phyloP scores from a whole-genome alignment of 1,140 invertebrate species.

The Aphelenchoides fujianensis region DNA sequence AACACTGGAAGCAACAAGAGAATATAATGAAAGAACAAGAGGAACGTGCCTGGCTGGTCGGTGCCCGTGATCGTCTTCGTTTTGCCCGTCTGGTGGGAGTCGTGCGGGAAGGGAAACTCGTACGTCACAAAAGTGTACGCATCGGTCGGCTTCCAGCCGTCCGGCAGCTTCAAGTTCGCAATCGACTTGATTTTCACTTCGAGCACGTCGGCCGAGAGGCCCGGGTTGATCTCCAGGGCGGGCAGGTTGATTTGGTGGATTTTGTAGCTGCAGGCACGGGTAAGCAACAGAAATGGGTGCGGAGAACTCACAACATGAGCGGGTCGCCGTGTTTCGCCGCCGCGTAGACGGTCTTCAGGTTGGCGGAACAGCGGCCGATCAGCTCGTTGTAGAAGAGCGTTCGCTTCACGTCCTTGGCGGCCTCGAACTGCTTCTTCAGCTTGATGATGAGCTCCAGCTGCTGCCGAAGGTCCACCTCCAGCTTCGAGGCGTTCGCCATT shows the following conservation, averaged over 20 bases:
- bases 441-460: conserved; percentile 14
- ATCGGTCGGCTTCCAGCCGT: conserved; percentile 39
- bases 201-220: conserved; percentile 29
- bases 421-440: conserved; percentile 1
- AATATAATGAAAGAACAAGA: too few species aligned
- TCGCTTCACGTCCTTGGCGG: conserved; percentile 11
- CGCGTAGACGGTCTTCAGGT: not conserved
- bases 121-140: conserved; percentile 36
- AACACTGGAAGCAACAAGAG: too few species aligned
- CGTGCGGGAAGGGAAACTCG: conserved; percentile 47
- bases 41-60: conserved; percentile 31
- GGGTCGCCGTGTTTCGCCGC: not conserved
- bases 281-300: too few species aligned
- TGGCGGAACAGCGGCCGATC: not conserved
- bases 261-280: conserved; percentile 22
- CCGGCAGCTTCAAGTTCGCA: conserved; percentile 38
- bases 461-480: not conserved
- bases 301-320: conserved; percentile 1
- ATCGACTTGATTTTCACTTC: conserved; percentile 37
- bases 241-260: conserved; percentile 29
- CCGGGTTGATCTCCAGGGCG: conserved; percentile 29
- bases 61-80: conserved; percentile 32
- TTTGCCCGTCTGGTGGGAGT: conserved; percentile 33
- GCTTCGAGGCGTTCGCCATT: not conserved
- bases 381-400: conserved; percentile 11